Evolutionary conservation across 2,888 invertebrate genomes (phyloP), one percentile per base, ranked within the genome.

Genomic region (Sminthurides aquaticus): DNA sequence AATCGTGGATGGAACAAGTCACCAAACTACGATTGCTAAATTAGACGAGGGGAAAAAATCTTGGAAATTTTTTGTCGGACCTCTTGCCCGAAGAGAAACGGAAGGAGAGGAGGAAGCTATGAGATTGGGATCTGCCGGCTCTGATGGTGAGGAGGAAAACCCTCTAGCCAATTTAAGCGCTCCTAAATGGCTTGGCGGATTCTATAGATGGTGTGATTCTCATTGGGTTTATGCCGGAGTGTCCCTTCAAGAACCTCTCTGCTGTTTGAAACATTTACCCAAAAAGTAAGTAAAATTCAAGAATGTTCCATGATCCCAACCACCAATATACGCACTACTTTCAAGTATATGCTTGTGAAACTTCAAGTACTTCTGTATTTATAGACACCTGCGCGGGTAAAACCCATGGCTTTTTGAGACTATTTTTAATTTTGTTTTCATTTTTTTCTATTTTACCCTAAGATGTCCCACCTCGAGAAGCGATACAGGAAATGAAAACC

Each of bases 151-250:
- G 2, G 62, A 62, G 18, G 62, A 55, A 22, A 60, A 60, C 52
- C 18, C 56, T 8, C 26, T 64, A 22, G 59, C 59, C 24, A 60
- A 60, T 57, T 54, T 57, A n/a, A 62, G 54, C 28, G 67, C 71
- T 8, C 74, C 74, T 52, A 69, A 67, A 64, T 74, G 72, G 71
- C 68, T 74, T 22, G 74, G 72, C 24, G 74, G 74, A 22, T 74
- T 73, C 57, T 74, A 74, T 62, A 62, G 74, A 1, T 72, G 71
- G 71, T 74, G 74, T 64, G 74, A 74, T 58, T 67, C 67, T 49
- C 74, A 74, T 56, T 74, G 74, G 74, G 70, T 66, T 48, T 68
- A 68, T 26, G 68, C 68, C 20, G 68, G 68, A 49, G 68, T 64
- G 1, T 63, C 65, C 25, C 60, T 72, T 18, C 69, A 73, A 29